Evolutionary conservation across 2,888 invertebrate genomes (phyloP), one percentile per base, ranked within the genome.

Genomic region (Orthosia gracilis): DNA sequence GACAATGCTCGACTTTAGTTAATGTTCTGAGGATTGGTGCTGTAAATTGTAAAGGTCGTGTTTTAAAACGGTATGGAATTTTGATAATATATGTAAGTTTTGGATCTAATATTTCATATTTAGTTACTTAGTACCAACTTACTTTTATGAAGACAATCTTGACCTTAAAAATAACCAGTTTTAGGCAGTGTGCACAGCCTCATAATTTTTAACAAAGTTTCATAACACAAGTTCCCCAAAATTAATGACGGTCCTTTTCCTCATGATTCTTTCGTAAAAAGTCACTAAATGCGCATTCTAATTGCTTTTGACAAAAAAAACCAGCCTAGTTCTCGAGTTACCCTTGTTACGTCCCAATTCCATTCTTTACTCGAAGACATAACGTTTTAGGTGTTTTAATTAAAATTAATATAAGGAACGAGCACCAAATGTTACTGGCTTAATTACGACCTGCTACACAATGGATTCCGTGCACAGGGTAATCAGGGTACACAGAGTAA

Each of bases 361-460:
- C 85, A 82, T 86, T 85, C 78, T 83, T 83, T 77, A 79, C 70
- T 65, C 66, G 68, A 75, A 87, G 87, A 86, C 78, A 82, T 82
- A 85, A 82, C 80, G 86, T 76, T 85, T 87, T 82, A 80, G 76
- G 73, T 74, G 70, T 79, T 86, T 86, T 86, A 85, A 86, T 85
- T 87, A 83, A 87, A 87, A 83, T 84, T 82, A 87, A 83, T 80
- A 82, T 85, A 82, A 85, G 69, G 78, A 77, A 78, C 82, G 86
- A 75, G 80, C 66, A 75, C 84, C 84, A 82, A 86, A 87, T 86
- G 83, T 86, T 87, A 80, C 85, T 83, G 86, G 81, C 83, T 82
- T 87, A 88, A 85, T 88, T 86, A 82, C 82, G 84, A 88, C 85
- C 82, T 83, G 88, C 71, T 76, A 78, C 73, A 80, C 78, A 81